Evolutionary conservation across 1,140 invertebrate genomes (phyloP).

Genomic region (Drosophila suzukii): DNA sequence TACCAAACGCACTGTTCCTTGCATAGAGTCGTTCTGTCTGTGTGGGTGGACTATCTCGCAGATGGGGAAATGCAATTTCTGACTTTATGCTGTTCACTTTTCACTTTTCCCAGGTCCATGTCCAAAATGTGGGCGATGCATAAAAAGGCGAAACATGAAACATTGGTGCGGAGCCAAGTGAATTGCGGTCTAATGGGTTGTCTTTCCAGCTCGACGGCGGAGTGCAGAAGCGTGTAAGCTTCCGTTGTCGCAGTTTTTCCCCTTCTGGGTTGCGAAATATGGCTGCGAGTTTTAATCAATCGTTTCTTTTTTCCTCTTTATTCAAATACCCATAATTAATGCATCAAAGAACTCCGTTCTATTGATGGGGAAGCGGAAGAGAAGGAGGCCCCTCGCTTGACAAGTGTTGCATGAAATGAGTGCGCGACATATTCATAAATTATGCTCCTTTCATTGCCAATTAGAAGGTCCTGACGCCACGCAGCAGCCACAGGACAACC

Average conservation of each 20-base stretch:
- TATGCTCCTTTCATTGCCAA: constrained; percentile 79
- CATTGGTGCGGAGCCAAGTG: constrained; percentile 55
- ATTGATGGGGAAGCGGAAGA: constrained; percentile 13
- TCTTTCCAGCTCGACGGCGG: constrained; percentile 22
- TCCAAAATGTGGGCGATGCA: constrained; percentile 60
- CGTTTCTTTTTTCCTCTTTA: not conserved
- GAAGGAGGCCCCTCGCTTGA: not conserved
- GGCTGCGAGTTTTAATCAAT: constrained; percentile 5
- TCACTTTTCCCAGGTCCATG: constrained; percentile 46
- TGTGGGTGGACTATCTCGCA: constrained; percentile 31
- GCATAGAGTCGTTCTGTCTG: constrained; percentile 9
- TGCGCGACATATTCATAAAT: constrained; percentile 75
- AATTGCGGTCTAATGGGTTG: constrained; percentile 70
- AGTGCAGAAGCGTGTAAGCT: constrained; percentile 50
- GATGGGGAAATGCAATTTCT: constrained; percentile 69
- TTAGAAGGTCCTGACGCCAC: constrained; percentile 66
- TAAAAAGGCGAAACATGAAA: constrained; percentile 54
- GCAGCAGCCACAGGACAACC: constrained; percentile 64
- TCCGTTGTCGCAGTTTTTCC: constrained; percentile 25
- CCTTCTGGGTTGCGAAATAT: not conserved
- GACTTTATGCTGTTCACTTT: constrained; percentile 62
- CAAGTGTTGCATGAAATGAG: constrained; percentile 70
- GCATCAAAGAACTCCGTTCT: constrained; percentile 20
- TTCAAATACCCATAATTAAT: constrained; percentile 25
- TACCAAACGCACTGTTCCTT: constrained; percentile 9